Base-by-base conservation (phyloP, 2,888 invertebrate genomes). In the Plusia festucae region DNA sequence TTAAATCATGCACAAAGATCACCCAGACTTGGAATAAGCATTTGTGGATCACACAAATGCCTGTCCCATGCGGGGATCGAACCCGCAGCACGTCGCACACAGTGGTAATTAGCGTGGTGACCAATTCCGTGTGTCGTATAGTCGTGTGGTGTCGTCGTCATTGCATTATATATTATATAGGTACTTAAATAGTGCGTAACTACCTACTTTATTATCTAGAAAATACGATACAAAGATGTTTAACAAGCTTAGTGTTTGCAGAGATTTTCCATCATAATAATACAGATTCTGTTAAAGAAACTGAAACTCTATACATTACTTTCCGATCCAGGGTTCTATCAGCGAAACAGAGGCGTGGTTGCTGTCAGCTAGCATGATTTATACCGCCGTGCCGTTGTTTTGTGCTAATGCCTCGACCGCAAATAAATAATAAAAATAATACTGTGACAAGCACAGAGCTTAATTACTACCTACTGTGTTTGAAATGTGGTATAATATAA, bases 351-450 rank as follows among this genome's bases (percentile, higher is more conserved):
- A 68, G 83, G 83, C 80, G 83, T 76, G 83, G 74, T 61, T 5
- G 24, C 77, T 72, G 83, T 83, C 83, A 76, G 65, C 68, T 74
- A 51, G 54, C 2, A 81, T 83, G 83, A 83, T 83, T 83, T 80
- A 83, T 82, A 59, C 53, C 61, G 27, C 7, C 11, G 49, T 16
- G 62, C 49, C 70, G 72, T 62, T 74, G 79, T 81, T 78, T 68
- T 75, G 74, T 79, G 78, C 78, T 81, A 77, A 79, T 76, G 65
- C 68, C 65, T 61, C 59, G 6, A 6, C 57, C 2, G 15, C 56
- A 53, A 72, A 76, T 65, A 76, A 73, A 61, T 75, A 62, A 60
- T 60, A 76, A 73, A 65, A 73, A 56, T 69, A 65, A 51, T 60
- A 51, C 56, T 62, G 52, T 57, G 49, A 58, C 58, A 74, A 71